Conservation (phyloP, 2,113 vertebrate species). For the Notechis scutatus region DNA sequence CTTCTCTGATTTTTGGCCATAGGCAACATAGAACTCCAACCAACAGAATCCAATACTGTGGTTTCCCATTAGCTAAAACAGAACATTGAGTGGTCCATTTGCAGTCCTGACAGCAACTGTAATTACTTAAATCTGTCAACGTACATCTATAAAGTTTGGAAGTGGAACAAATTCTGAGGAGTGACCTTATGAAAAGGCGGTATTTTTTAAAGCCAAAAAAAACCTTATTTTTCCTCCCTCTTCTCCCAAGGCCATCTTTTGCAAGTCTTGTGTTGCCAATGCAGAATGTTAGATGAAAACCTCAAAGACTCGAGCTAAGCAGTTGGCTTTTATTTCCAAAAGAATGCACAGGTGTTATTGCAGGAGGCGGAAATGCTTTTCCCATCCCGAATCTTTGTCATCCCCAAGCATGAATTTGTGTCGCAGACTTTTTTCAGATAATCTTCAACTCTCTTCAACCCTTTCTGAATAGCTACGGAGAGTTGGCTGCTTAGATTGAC, state of each 20-base stretch:
- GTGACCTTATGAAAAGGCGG: background rate
- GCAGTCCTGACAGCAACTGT: background rate
- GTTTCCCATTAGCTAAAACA: background rate
- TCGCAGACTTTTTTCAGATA: background rate
- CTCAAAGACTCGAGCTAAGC: background rate
- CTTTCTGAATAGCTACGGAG: background rate
- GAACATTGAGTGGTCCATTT: background rate
- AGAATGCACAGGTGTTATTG: background rate
- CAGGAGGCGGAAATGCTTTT: background rate
- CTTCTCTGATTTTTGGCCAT: background rate
- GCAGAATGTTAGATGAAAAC: background rate
- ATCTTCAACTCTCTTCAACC: background rate
- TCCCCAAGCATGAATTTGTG: background rate
- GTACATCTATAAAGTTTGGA: background rate
- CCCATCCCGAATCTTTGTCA: background rate
- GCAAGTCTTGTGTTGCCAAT: background rate
- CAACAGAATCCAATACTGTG: background rate
- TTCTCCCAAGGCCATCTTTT: background rate
- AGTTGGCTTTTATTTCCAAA: background rate
- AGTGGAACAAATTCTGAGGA: background rate
- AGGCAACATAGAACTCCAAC: background rate
- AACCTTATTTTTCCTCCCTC: background rate
- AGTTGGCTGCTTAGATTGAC: background rate
- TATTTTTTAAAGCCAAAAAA: background rate
- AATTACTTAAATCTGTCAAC: background rate